A percentile compares a stretch with the other conserved stretches of the same genome.
These are phyloP conservation scores for Chauna torquata DNA, from an alignment of 2,113 vertebrate genomes.

Conservation along the genomic window DNA sequence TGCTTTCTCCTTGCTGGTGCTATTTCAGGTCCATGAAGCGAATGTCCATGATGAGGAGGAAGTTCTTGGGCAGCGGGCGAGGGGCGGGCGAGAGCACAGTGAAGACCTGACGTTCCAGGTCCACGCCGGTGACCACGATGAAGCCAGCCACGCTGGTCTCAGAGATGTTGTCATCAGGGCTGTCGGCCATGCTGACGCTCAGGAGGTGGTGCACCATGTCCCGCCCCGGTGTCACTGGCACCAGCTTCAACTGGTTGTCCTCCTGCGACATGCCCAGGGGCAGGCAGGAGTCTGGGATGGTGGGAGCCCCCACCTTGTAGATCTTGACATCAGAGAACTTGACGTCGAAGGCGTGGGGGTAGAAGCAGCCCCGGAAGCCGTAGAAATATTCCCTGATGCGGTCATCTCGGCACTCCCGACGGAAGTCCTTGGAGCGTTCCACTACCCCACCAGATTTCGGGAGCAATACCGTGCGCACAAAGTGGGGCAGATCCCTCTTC, in stretches of 20 bases:
- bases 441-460: slow-evolving; percentile 95
- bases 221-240: slow-evolving; percentile 92
- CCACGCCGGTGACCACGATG: slow-evolving; percentile 93
- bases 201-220: slow-evolving; percentile 96
- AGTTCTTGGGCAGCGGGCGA: slow-evolving; percentile 91
- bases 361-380: slow-evolving; percentile 93
- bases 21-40: slow-evolving; percentile 96
- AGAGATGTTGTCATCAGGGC: slow-evolving; percentile 81
- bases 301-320: slow-evolving; percentile 96
- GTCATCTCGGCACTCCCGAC: slow-evolving; percentile 90
- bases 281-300: slow-evolving; percentile 96
- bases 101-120: slow-evolving; percentile 92
- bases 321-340: slow-evolving; percentile 97
- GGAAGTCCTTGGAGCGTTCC: slow-evolving; percentile 95
- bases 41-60: slow-evolving; percentile 98
- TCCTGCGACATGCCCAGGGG: slow-evolving; percentile 98
- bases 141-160: slow-evolving; percentile 95
- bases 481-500: slow-evolving; percentile 94
- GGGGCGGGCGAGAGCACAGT: slow-evolving; percentile 93
- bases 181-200: slow-evolving; percentile 91
- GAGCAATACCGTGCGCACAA: slow-evolving; percentile 91
- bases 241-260: slow-evolving; percentile 96
- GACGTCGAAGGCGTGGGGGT: slow-evolving; percentile 94
- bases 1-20: background rate
- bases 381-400: slow-evolving; percentile 98